phyloP scores from a whole-genome alignment of 2,888 invertebrate genomes.

The Nephrotoma flavescens region DNA sequence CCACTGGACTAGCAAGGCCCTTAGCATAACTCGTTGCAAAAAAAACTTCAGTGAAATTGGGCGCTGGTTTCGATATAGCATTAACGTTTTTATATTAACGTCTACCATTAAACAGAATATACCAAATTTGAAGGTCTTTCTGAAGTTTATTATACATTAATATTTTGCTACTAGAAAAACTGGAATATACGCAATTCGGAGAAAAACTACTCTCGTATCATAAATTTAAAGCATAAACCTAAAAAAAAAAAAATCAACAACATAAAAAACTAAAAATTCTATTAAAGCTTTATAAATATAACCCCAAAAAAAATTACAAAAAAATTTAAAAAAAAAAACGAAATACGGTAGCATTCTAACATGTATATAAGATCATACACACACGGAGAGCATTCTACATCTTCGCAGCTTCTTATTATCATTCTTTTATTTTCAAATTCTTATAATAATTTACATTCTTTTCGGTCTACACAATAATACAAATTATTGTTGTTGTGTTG shows the following conservation, averaged over 20 bases:
- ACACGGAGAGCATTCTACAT: neutral
- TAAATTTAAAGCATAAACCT: neutral
- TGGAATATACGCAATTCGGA: neutral
- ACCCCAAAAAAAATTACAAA: neutral
- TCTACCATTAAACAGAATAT: neutral
- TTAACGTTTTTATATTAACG: no score
- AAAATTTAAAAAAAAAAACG: neutral
- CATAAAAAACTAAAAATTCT: neutral
- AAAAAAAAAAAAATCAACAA: neutral
- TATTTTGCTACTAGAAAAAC: neutral
- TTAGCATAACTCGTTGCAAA: no score
- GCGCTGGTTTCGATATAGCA: no score
- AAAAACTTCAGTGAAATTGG: no score
- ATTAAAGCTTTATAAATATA: neutral
- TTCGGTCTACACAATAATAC: neutral
- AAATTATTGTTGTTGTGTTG: neutral
- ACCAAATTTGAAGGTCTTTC: neutral
- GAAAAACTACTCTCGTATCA: neutral
- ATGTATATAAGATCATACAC: neutral
- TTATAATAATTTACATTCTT: neutral
- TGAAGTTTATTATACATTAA: neutral
- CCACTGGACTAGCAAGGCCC: no score
- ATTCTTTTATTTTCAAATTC: neutral
- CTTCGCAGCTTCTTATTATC: neutral
- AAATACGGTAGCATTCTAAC: neutral